Base-by-base conservation (phyloP, 2,888 invertebrate genomes). In the Alitta virens region DNA sequence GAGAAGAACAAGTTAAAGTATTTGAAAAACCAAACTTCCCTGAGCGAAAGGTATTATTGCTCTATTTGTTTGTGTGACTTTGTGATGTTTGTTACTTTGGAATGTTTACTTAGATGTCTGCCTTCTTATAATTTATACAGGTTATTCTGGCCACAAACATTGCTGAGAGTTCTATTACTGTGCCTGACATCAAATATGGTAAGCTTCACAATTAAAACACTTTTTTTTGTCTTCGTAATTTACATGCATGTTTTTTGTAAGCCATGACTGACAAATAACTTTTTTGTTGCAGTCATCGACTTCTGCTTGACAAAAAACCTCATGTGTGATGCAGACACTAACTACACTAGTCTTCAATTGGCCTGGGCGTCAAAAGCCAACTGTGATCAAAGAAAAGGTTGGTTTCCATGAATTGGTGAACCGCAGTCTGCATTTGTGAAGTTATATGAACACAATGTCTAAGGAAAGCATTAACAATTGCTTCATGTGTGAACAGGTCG, bases 281-380 rank as follows among this genome's bases (percentile, higher is more conserved):
- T 33, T 33, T 46, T 14, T 64, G 24, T 63, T 72, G 12, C 73
- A 81, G 95, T 98, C 54, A 90, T 97, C 74, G 97, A 98, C 83
- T 96, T 92, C 82, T 97, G 96, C 82, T 84, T 96, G 64, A 92
- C 92, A 64, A 96, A 95, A 84, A 86, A 87, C 40, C 82, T 94
- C 72, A 85, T 89, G 3, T 88, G 89, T 54, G 92, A 96, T 78
- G 84, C 86, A 0, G 83, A 84, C 0, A 91, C 93, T 0, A 92
- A 91, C 84, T 92, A 89, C 78, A 88, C 90, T 23, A 87, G 88
- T 52, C 85, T 97, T 51, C 87, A 89, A 72, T 77, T 94, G 68
- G 85, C 86, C 63, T 97, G 96, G 96, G 92, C 95, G 0, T 90
- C 94, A 0, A 90, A 91, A 76, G 88, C 90, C 0, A 95, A 91